Percentiles rank a stretch among this genome's conserved stretches.
Conservation (phyloP, 2,113 vertebrate species). For the Passer domesticus region DNA sequence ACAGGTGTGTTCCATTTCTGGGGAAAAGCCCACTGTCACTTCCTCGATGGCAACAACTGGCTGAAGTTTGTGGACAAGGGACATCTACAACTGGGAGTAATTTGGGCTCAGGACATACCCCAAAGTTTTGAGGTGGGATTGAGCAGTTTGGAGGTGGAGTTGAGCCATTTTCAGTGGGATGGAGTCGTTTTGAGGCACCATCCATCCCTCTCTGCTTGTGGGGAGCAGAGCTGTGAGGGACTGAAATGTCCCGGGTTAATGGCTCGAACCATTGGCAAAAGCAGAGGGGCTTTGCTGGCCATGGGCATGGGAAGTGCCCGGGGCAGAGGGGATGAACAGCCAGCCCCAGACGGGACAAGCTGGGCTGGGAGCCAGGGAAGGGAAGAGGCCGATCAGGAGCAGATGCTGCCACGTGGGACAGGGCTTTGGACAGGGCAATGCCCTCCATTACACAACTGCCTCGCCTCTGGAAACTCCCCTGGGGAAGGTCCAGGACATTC, state of each 20-base stretch:
- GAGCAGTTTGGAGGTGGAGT: not conserved
- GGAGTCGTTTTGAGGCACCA: not conserved
- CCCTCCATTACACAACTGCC: not conserved
- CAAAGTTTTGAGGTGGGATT: not conserved
- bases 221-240: not conserved
- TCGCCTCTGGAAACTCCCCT: not conserved
- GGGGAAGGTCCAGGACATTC: not conserved
- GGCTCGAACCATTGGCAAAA: not conserved
- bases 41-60: not conserved
- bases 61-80: not conserved
- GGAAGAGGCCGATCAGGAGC: not conserved
- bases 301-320: not conserved
- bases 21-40: not conserved
- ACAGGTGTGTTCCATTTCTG: not conserved
- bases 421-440: not conserved
- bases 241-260: fast-evolving
- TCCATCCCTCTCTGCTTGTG: not conserved
- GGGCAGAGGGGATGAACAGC: not conserved
- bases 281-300: not conserved
- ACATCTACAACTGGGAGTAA: not conserved
- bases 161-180: not conserved
- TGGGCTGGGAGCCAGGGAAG: not conserved
- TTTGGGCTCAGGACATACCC: not conserved
- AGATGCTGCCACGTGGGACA: not conserved
- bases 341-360: not conserved